Evolutionary conservation across 1,140 invertebrate genomes (phyloP).

Genomic region (Lordiphosa collinella): DNA sequence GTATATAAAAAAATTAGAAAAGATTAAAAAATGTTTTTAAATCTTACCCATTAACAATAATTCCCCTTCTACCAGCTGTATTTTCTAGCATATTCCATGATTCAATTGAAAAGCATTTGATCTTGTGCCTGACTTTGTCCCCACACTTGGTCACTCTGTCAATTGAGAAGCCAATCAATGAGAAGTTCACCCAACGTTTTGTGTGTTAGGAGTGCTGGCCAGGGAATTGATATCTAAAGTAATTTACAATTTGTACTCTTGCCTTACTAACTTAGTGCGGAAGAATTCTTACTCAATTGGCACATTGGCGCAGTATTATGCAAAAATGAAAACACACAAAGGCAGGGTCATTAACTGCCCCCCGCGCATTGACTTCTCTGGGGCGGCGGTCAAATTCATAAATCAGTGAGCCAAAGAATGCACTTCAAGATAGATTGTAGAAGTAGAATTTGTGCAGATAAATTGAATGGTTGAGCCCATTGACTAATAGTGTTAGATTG

Average conservation of each 20-base stretch:
- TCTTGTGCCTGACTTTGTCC: constrained; percentile 33
- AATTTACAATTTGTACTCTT: constrained; percentile 8
- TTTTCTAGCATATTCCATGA: constrained; percentile 6
- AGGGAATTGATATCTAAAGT: constrained; percentile 35
- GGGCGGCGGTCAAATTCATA: constrained; percentile 65
- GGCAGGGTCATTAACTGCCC: constrained; percentile 68
- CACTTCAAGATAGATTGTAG: constrained; percentile 39
- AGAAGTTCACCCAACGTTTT: constrained; percentile 23
- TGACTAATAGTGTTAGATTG: constrained; percentile 75
- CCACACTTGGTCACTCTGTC: constrained; percentile 63
- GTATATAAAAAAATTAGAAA: too few relatives aligned
- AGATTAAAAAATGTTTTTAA: too few relatives aligned
- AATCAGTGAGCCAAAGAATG: constrained; percentile 67
- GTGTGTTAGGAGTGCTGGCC: constrained; percentile 56
- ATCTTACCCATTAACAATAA: too few relatives aligned
- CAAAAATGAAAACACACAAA: constrained; percentile 13
- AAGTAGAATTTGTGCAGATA: constrained; percentile 37
- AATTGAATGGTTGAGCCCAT: constrained; percentile 61
- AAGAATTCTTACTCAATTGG: constrained; percentile 26
- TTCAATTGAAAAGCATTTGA: constrained; percentile 62
- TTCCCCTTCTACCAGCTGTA: too few relatives aligned
- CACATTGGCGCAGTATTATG: constrained; percentile 19
- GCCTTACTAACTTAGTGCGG: constrained; percentile 66
- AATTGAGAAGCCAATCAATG: constrained; percentile 48
- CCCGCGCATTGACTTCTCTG: constrained; percentile 34